These are phyloP conservation scores for Dinothrombium tinctorium DNA, from an alignment of 1,140 invertebrate species.

Conservation along the genomic window DNA sequence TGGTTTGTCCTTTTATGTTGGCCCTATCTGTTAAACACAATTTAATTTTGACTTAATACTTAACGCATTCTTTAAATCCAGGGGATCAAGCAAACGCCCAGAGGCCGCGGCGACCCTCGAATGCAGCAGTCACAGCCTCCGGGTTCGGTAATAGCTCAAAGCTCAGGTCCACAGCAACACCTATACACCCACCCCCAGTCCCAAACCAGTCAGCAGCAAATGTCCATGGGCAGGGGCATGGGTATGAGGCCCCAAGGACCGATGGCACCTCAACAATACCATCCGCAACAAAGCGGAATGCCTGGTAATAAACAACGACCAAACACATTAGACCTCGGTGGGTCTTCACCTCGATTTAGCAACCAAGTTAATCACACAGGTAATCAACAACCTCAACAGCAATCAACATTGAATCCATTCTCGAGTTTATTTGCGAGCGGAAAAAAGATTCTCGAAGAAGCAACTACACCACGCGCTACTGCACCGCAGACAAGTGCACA, in stretches of 20 bases:
- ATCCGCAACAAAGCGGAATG: not conserved
- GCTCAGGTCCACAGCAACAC: too few relatives aligned
- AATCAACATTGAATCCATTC: slow-evolving; percentile 4
- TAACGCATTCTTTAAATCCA: too few relatives aligned
- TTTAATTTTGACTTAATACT: too few relatives aligned
- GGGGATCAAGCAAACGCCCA: too few relatives aligned
- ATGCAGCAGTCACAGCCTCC: too few relatives aligned
- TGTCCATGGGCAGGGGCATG: not conserved
- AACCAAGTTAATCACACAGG: not conserved
- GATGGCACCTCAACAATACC: not conserved
- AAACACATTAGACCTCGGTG: slow-evolving; percentile 5
- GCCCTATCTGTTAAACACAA: too few relatives aligned
- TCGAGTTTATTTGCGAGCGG: slow-evolving; percentile 8
- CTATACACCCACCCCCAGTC: not conserved
- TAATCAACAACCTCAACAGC: slow-evolving; percentile 6
- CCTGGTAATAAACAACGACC: slow-evolving; percentile 10
- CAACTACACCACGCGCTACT: slow-evolving; percentile 11
- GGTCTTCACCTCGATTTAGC: not conserved
- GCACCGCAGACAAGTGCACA: too few relatives aligned
- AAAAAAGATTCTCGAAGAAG: slow-evolving; percentile 11
- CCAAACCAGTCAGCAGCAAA: slow-evolving; percentile 1
- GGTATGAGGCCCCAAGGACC: slow-evolving; percentile 8
- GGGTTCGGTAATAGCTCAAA: too few relatives aligned
- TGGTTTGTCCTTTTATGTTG: too few relatives aligned
- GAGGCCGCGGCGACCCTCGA: too few relatives aligned